Evolutionary conservation across 37 sponge, comb jelly and placozoan species (phyloP).

Genomic region (Chondrosia reniformis): DNA sequence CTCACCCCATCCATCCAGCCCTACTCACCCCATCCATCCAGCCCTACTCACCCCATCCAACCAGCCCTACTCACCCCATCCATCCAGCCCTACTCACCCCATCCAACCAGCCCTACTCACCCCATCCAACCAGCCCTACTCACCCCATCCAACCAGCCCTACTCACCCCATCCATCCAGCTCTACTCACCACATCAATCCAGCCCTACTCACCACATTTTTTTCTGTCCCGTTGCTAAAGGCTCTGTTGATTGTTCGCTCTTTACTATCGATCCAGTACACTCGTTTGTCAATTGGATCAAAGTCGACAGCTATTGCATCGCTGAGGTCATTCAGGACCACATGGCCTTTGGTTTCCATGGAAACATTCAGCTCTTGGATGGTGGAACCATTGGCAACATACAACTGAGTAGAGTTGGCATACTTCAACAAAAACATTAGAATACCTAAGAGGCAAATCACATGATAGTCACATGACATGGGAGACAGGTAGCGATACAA

Average conservation of each 20-base stretch:
- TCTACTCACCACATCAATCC: neutral
- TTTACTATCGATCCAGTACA: constrained; percentile 1
- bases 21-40: neutral
- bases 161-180: neutral
- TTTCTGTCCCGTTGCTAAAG: neutral
- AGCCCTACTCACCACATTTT: neutral
- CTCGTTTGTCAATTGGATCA: neutral
- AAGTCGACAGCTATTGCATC: constrained; percentile 2
- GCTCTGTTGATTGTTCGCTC: neutral
- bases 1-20: neutral
- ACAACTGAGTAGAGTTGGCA: too few species aligned
- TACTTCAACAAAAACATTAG: too few species aligned
- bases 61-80: too few species aligned
- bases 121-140: too few species aligned
- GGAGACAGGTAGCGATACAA: too few species aligned
- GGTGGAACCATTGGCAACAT: neutral
- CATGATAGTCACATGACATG: too few species aligned
- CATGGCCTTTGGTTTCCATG: too few species aligned
- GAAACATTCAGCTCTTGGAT: neutral
- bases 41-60: neutral
- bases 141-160: neutral
- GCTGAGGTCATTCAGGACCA: neutral
- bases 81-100: neutral
- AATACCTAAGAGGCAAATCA: too few species aligned
- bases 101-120: too few species aligned